phyloP scores from a whole-genome alignment of 2,888 invertebrate genomes.

The Nasonia oneida region DNA sequence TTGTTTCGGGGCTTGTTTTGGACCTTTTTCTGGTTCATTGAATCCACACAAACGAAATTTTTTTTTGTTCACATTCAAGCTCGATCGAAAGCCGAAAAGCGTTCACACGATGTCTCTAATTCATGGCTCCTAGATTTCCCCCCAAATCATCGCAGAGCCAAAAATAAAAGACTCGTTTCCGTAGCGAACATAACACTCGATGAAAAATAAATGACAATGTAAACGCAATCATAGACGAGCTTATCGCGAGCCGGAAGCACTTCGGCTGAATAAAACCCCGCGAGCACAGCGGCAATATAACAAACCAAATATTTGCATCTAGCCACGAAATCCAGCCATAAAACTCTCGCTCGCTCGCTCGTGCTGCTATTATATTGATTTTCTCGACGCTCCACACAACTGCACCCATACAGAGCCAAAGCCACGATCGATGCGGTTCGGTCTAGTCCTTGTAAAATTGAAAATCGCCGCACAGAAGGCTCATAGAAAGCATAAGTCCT shows the following conservation, averaged over 20 bases:
- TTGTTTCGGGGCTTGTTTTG: neutral
- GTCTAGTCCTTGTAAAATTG: constrained; percentile 50
- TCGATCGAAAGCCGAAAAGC: neutral
- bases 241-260: neutral
- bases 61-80: neutral
- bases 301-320: constrained; percentile 48
- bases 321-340: constrained; percentile 24
- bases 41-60: neutral
- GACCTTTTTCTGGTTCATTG: neutral
- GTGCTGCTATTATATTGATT: constrained; percentile 50
- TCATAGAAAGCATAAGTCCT: constrained; percentile 38
- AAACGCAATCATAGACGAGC: constrained; percentile 1
- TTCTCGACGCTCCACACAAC: neutral
- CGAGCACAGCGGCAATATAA: constrained; percentile 20
- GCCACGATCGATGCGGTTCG: constrained; percentile 25
- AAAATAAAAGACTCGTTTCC: neutral
- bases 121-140: too few relatives aligned
- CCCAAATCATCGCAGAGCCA: neutral
- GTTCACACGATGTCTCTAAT: neutral
- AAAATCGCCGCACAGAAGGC: constrained; percentile 40
- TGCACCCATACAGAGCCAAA: neutral
- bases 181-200: neutral
- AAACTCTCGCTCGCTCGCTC: neutral
- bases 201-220: constrained; percentile 3
- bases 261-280: neutral